phyloP scores from a whole-genome alignment of 2,888 invertebrate species.

The Chymomyza amoena region DNA sequence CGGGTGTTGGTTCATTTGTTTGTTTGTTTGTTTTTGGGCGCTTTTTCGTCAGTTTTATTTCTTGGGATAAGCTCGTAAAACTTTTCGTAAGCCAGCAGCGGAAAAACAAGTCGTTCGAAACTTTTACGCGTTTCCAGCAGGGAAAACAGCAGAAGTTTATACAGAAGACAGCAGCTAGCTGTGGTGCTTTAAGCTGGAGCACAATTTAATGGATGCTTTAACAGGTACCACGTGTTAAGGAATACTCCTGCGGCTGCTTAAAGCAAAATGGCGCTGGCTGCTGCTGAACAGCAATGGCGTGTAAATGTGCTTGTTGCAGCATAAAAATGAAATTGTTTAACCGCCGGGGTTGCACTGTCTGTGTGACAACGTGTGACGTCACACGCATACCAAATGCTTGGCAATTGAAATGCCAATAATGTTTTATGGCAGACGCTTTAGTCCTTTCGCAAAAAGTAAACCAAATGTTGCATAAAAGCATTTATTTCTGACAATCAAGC shows the following conservation, averaged over 20 bases:
- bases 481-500: slow-evolving; percentile 67
- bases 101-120: slow-evolving; percentile 29
- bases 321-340: slow-evolving; percentile 44
- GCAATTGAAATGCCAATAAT: slow-evolving; percentile 72
- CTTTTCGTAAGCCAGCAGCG: slow-evolving; percentile 45
- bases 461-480: slow-evolving; percentile 15
- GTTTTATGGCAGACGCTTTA: slow-evolving; percentile 49
- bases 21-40: slow-evolving; percentile 32
- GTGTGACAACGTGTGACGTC: slow-evolving; percentile 1
- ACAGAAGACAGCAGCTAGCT: slow-evolving; percentile 6
- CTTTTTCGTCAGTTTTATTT: slow-evolving; percentile 52
- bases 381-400: slow-evolving; percentile 43
- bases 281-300: background rate
- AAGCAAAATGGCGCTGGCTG: slow-evolving; percentile 36
- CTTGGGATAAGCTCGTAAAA: slow-evolving; percentile 63
- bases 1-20: background rate
- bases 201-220: slow-evolving; percentile 49
- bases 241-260: slow-evolving; percentile 22
- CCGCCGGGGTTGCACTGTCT: background rate
- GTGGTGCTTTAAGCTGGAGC: background rate
- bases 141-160: slow-evolving; percentile 11
- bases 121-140: slow-evolving; percentile 50
- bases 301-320: slow-evolving; percentile 20
- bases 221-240: slow-evolving; percentile 8
- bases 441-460: slow-evolving; percentile 40